A percentile compares a stretch with the other conserved stretches of the same genome.
phyloP scores from a whole-genome alignment of 2,797 vertebrate genomes.

The Merluccius polli region DNA sequence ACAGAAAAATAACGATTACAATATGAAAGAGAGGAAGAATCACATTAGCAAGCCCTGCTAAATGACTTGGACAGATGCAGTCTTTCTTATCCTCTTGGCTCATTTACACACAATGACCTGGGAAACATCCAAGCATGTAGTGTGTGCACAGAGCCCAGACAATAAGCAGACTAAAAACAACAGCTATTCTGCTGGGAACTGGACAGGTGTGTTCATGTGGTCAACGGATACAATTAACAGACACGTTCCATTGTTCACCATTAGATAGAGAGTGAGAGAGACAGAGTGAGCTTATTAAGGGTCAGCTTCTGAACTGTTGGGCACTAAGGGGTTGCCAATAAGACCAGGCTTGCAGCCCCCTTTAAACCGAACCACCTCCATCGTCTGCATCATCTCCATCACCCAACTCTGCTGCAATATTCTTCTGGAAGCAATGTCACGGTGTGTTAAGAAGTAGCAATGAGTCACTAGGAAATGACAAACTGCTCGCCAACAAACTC shows the following conservation, averaged over 20 bases:
- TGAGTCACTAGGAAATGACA: neutral
- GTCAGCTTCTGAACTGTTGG: neutral
- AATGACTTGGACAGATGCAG: slow-evolving; percentile 48
- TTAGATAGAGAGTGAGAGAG: slow-evolving; percentile 11
- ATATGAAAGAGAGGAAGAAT: slow-evolving; percentile 15
- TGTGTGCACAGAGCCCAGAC: slow-evolving; percentile 39
- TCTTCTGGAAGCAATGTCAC: neutral
- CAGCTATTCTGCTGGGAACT: slow-evolving; percentile 39
- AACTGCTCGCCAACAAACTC: neutral
- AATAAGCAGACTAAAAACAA: slow-evolving; percentile 54
- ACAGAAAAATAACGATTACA: neutral
- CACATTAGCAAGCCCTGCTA: slow-evolving; percentile 21
- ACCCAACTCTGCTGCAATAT: neutral
- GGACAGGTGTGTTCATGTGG: slow-evolving; percentile 29
- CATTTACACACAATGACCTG: slow-evolving; percentile 48
- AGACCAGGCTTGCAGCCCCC: neutral
- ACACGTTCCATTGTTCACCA: slow-evolving; percentile 18
- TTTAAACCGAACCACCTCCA: neutral
- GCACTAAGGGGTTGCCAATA: too few relatives aligned
- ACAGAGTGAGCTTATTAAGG: slow-evolving; percentile 4
- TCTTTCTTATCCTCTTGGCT: slow-evolving; percentile 19
- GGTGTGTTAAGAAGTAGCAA: neutral
- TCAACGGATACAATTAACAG: slow-evolving; percentile 21
- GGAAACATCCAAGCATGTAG: slow-evolving; percentile 41
- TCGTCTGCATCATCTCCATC: neutral